These are phyloP conservation scores for Calcarius lapponicus DNA, from an alignment of 2,797 vertebrate species.

Conservation along the genomic window DNA sequence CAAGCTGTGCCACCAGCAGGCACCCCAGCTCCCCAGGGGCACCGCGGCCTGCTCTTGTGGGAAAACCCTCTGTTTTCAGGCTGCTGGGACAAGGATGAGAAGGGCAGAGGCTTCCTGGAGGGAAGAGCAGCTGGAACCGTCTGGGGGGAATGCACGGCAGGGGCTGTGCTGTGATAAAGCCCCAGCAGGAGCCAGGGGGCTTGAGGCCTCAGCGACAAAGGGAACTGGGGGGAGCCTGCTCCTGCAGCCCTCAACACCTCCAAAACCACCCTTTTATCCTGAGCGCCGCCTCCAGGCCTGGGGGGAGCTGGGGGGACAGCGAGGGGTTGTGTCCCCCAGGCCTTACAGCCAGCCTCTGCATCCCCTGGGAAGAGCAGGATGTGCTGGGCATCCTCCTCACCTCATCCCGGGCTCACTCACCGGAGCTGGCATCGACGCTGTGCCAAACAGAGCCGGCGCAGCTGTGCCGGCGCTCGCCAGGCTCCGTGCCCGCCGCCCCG, in stretches of 20 bases:
- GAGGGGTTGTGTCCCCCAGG: rapidly evolving
- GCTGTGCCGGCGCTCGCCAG: not conserved
- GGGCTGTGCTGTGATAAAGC: conserved; percentile 33
- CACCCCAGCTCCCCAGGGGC: not conserved
- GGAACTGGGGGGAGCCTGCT: not conserved
- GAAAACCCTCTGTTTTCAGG: not conserved
- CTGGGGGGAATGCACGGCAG: not conserved
- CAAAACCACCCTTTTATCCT: conserved; percentile 16
- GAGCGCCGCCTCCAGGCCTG: not conserved
- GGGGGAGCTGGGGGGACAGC: rapidly evolving
- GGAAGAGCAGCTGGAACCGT: not conserved
- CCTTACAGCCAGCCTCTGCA: not conserved
- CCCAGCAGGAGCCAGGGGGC: conserved; percentile 23
- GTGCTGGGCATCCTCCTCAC: not conserved
- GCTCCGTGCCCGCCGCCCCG: not conserved
- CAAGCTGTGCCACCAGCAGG: rapidly evolving
- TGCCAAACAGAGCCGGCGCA: not conserved
- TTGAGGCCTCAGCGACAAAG: conserved; percentile 21
- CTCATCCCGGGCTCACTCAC: not conserved
- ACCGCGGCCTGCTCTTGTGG: not conserved
- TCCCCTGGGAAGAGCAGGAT: not conserved
- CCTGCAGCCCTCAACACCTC: not conserved
- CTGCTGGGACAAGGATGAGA: not conserved
- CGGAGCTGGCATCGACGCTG: not conserved
- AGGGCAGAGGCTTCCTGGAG: not conserved